Evolutionary conservation across 2,113 vertebrate species (phyloP), one percentile per base, ranked within the genome.

Genomic region (Nerophis lumbriciformis): DNA sequence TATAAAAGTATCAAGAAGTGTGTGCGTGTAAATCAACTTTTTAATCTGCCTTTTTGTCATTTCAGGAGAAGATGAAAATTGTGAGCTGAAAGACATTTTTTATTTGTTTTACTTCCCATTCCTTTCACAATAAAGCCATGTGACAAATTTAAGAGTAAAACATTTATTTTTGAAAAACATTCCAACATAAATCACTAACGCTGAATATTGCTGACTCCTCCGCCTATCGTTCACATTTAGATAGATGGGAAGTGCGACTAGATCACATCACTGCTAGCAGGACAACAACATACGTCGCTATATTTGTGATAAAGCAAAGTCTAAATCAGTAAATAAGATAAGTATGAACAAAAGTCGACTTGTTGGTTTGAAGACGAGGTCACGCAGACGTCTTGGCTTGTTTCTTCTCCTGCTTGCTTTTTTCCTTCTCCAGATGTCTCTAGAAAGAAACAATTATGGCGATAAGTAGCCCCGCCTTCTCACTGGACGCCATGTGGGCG

Each of bases 371-470:
- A 37, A 53, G 14, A n/a, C 12, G 7, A 2, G 7, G 3, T 45
- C 61, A 47, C 9, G 28, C 8, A 0, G 19, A 56, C 53, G 80
- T 85, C 65, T 80, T 87, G 45, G 10, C 68, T 58, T 60, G 75
- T 68, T 79, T 78, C 71, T 77, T 80, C 49, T 54, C 78, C 21
- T 60, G 65, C 71, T 85, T 87, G 35, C 8, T 69, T 4, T 82
- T 79, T 16, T 90, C 87, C 58, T 85, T 91, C 68, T 90, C 88
- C 80, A 91, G 71, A 50, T 91, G 57, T 88, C 90, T 90, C 90
- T 91, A 72, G 5, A 79, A 71, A 1, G 21, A 21, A 48, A 10
- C 9, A 4, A 14, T 16, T 6, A 4, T 0, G 15, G 45, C 35
- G 19, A 49, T 45, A 11, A n/a, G 6, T 10, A 0, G 6, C 4